A percentile compares a stretch with the other conserved stretches of the same genome.
phyloP scores from a whole-genome alignment of 2,797 vertebrate genomes.

The Nannoperca obscura region DNA sequence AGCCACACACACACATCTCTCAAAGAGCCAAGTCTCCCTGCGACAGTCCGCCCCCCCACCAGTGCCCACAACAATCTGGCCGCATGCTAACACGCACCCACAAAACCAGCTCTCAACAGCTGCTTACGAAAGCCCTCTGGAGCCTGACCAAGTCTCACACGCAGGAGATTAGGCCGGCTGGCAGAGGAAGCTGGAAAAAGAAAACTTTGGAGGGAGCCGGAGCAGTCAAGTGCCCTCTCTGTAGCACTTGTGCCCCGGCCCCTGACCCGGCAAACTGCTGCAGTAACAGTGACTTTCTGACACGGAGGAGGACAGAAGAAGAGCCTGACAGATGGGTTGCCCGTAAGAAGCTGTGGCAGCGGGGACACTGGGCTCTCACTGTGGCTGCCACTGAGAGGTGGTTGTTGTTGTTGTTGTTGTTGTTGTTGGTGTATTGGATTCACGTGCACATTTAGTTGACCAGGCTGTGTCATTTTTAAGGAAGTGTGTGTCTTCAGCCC shows the following conservation, averaged over 20 bases:
- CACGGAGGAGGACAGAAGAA: slow-evolving; percentile 40
- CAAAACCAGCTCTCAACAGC: slow-evolving; percentile 76
- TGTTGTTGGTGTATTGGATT: slow-evolving; percentile 33
- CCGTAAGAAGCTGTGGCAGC: slow-evolving; percentile 30
- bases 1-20: slow-evolving; percentile 21
- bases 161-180: slow-evolving; percentile 33
- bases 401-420: slow-evolving; percentile 25
- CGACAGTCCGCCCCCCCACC: slow-evolving; percentile 29
- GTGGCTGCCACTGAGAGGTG: slow-evolving; percentile 12
- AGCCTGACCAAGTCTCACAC: slow-evolving; percentile 58
- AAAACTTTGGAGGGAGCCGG: slow-evolving; percentile 5
- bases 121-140: slow-evolving; percentile 69
- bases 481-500: slow-evolving; percentile 43
- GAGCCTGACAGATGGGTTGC: slow-evolving; percentile 24
- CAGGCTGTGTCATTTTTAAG: slow-evolving; percentile 34
- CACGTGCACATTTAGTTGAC: slow-evolving; percentile 31
- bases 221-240: slow-evolving; percentile 51
- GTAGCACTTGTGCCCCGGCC: slow-evolving; percentile 38
- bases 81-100: slow-evolving; percentile 62
- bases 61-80: slow-evolving; percentile 71
- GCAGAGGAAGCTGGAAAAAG: slow-evolving; percentile 36
- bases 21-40: slow-evolving; percentile 24
- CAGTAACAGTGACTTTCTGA: slow-evolving; percentile 56
- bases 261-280: slow-evolving; percentile 43
- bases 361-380: neutral